Percentiles rank a stretch among this genome's conserved stretches.
phyloP scores from a whole-genome alignment of 2,888 invertebrate genomes.

The Sceliomorpha sp. region DNA sequence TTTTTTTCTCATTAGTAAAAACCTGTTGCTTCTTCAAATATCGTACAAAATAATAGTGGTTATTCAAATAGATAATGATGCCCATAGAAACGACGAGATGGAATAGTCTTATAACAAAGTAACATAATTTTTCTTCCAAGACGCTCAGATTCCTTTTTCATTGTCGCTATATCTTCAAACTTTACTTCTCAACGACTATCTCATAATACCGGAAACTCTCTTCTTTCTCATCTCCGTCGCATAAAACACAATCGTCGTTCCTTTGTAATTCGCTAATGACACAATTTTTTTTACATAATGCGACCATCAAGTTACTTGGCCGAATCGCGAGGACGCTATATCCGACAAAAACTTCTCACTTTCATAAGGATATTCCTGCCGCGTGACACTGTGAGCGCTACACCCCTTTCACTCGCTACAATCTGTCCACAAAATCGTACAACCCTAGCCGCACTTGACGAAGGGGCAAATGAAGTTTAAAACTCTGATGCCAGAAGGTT shows the following conservation, averaged over 20 bases:
- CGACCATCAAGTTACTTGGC: constrained; percentile 13
- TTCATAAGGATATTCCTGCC: constrained; percentile 12
- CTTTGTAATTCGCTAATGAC: constrained; percentile 11
- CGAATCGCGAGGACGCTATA: no score
- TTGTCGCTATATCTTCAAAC: neutral
- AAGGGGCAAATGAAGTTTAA: constrained; percentile 37
- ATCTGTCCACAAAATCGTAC: no score
- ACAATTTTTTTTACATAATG: constrained; percentile 7
- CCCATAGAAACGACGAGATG: no score
- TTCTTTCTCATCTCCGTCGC: constrained; percentile 1
- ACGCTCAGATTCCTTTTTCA: neutral
- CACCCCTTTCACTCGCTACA: no score
- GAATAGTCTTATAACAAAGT: no score
- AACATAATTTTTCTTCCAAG: neutral
- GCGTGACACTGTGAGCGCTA: neutral
- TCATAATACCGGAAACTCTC: neutral
- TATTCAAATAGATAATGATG: neutral
- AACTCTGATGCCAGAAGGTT: constrained; percentile 15
- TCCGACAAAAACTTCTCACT: constrained; percentile 3
- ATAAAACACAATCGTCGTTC: neutral
- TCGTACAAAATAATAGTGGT: neutral
- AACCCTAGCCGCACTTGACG: constrained; percentile 10
- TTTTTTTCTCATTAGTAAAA: no score
- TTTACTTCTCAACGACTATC: neutral
- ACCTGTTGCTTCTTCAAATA: constrained; percentile 27